Evolutionary conservation across 2,797 vertebrate genomes (phyloP), one percentile per base, ranked within the genome.

Genomic region (Alcedo atthis): DNA sequence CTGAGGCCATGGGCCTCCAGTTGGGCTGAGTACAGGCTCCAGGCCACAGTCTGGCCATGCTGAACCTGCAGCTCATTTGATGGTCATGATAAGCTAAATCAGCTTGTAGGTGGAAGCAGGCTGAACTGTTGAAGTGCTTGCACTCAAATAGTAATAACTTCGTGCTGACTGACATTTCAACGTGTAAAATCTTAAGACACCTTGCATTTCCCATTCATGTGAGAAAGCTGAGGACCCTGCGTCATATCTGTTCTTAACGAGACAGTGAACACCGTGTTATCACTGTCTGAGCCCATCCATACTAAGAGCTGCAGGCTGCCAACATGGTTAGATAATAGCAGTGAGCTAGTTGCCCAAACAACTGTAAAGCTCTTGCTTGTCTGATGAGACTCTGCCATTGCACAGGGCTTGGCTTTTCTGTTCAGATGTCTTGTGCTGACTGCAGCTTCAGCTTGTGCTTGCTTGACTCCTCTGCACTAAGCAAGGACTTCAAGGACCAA

Each of bases 11-110:
- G 63, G 49, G 58, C 9, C 35, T 57, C 16, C 49, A 26, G 1
- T 8, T 76, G 53, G 8, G 28, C 28, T 57, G 42, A 18, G 19
- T 25, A 53, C 9, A 62, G 42, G 16, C 51, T 59, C 19, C 6
- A 11, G 49, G 24, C 46, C 1, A 0, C 15, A 57, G n/a, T 13
- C 25, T 81, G 76, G 22, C 18, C 19, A 3, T 21, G 16, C 12
- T 17, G 53, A 42, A 48, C 43, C 26, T 4, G 3, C 1, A 21
- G 30, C 20, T 48, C 0, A 0, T 62, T 25, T 26, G 62, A 32
- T 62, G 30, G 22, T 37, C 19, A 9, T 48, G 33, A 53, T 26
- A 80, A 83, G 9, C 3, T 71, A 37, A 84, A 67, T 17, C 49
- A 42, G 20, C 18, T 17, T 61, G 6, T 51, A 69, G 13, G 21